Evolutionary conservation across 2,797 vertebrate genomes (phyloP).

Genomic region (Hippopotamyrus pictus): DNA sequence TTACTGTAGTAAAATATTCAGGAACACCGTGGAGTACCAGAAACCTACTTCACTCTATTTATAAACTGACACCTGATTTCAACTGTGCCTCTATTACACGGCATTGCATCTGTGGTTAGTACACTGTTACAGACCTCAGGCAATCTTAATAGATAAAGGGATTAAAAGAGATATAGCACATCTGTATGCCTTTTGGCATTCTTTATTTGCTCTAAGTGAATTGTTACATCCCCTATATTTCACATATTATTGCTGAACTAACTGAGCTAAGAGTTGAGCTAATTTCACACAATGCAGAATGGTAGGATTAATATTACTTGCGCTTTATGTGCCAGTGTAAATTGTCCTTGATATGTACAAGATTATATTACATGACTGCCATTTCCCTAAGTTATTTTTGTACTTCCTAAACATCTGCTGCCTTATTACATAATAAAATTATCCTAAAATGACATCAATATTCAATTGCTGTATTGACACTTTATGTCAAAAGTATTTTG

Average conservation of each 20-base stretch:
- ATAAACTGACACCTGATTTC: not conserved
- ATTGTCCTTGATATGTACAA: not conserved
- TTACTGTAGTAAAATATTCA: slow-evolving; percentile 4
- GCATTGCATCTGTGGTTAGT: not conserved
- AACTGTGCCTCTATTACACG: not conserved
- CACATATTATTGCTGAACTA: not conserved
- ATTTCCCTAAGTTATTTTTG: not conserved
- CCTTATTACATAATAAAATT: not conserved
- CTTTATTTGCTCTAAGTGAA: not conserved
- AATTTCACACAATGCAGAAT: not conserved
- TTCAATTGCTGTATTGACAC: not conserved
- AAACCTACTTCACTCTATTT: not conserved
- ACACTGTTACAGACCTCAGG: not conserved
- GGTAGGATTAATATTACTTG: not conserved
- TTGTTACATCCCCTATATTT: not conserved
- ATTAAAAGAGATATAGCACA: not conserved
- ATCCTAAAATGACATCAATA: not conserved
- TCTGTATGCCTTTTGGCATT: not conserved
- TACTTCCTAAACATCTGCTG: not conserved
- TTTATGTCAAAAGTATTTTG: not conserved
- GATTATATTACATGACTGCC: not conserved
- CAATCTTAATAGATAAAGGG: not conserved
- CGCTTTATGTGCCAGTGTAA: not conserved
- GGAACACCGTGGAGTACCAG: not conserved
- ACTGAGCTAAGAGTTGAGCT: not conserved